These are phyloP conservation scores for Cosmorhoe ocellata DNA, from an alignment of 2,888 invertebrate species.

Conservation along the genomic window DNA sequence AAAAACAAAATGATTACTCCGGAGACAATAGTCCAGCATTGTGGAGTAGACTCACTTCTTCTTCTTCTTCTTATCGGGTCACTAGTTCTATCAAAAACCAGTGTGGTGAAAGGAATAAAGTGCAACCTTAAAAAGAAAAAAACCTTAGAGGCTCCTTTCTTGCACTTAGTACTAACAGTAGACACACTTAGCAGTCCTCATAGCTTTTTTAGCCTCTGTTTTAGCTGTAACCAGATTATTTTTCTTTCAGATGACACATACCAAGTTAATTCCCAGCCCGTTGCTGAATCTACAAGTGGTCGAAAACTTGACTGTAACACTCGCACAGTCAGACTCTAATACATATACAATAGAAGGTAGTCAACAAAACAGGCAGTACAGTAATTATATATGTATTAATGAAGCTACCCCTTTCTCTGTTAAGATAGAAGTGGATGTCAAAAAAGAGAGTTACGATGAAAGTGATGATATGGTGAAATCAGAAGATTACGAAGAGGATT, in stretches of 20 bases:
- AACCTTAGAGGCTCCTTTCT: too few species aligned
- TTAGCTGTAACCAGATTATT: too few species aligned
- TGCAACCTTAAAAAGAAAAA: too few species aligned
- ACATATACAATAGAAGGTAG: background rate
- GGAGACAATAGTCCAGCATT: too few species aligned
- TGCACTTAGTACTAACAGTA: too few species aligned
- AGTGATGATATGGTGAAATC: slow-evolving; percentile 1
- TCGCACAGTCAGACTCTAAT: background rate
- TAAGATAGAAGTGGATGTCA: slow-evolving; percentile 6
- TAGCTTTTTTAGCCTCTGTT: too few species aligned
- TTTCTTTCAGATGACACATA: background rate
- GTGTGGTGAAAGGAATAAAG: too few species aligned
- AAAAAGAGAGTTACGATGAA: slow-evolving; percentile 6
- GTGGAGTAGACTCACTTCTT: too few species aligned
- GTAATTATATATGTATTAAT: slow-evolving; percentile 1
- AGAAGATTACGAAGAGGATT: background rate
- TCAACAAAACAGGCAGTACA: background rate
- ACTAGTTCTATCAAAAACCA: too few species aligned
- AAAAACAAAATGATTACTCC: too few species aligned
- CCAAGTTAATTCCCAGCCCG: background rate
- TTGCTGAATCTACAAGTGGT: background rate
- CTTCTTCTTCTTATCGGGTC: too few species aligned
- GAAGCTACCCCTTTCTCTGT: background rate
- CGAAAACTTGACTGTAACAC: background rate
- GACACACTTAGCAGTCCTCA: too few species aligned